phyloP scores from a whole-genome alignment of 2,797 vertebrate species.

The Merluccius polli region DNA sequence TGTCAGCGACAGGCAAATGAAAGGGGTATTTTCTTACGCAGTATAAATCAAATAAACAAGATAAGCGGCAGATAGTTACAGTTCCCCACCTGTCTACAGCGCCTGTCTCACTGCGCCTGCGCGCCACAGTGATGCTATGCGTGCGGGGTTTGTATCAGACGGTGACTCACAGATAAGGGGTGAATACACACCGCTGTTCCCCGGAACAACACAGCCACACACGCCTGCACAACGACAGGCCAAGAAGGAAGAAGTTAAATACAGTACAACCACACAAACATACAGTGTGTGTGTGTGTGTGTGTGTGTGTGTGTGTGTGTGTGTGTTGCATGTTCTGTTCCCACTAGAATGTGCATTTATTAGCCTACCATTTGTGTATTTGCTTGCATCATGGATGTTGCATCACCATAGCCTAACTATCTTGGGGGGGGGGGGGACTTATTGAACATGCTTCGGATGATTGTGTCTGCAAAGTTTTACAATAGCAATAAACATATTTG shows the following conservation, averaged over 20 bases:
- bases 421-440: neutral
- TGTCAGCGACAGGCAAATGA: neutral
- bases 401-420: neutral
- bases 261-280: neutral
- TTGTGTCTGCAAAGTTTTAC: neutral
- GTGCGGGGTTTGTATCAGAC: conserved; percentile 52
- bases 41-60: neutral
- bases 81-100: neutral
- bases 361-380: neutral
- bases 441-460: neutral
- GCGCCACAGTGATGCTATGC: conserved; percentile 6
- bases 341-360: neutral
- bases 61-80: neutral
- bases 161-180: conserved; percentile 50
- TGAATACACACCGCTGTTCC: neutral
- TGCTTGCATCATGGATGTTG: neutral
- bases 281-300: neutral
- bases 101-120: conserved; percentile 13
- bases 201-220: neutral
- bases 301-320: too few species aligned
- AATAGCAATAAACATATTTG: conserved; percentile 1
- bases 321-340: neutral
- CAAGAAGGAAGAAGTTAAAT: neutral
- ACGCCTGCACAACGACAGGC: neutral
- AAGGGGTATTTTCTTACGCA: neutral